Conservation (phyloP, 2,113 vertebrate genomes). For the Phylloscopus trochiloides region DNA sequence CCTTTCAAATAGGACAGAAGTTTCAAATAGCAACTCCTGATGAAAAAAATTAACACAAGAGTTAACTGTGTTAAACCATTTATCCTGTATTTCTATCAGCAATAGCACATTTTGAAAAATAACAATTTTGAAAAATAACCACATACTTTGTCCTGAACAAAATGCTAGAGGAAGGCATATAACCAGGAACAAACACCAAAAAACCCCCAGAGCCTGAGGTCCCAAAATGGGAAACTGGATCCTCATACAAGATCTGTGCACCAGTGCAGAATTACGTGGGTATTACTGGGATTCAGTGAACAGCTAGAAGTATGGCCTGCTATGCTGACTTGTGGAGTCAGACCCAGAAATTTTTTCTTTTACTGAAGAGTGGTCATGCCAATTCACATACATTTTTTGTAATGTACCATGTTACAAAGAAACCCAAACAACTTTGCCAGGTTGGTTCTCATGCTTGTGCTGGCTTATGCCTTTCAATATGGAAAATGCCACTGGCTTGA, state of each 20-base stretch:
- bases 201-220: neutral
- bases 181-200: neutral
- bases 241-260: neutral
- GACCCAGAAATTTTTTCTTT: neutral
- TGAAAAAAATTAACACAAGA: neutral
- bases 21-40: neutral
- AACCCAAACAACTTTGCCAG: neutral
- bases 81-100: neutral
- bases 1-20: neutral
- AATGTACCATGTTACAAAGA: neutral
- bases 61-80: neutral
- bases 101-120: neutral
- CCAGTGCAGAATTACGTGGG: rapidly evolving
- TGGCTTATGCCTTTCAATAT: neutral
- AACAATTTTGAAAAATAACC: neutral
- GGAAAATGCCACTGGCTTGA: neutral
- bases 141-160: neutral
- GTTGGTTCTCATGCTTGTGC: neutral
- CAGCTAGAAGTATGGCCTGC: neutral
- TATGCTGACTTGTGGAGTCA: neutral
- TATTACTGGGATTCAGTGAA: neutral
- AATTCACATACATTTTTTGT: neutral
- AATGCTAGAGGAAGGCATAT: neutral
- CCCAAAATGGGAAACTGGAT: neutral
- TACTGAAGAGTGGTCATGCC: neutral